Evolutionary conservation across 2,113 vertebrate genomes (phyloP).

Genomic region (Dendropsophus ebraccatus): DNA sequence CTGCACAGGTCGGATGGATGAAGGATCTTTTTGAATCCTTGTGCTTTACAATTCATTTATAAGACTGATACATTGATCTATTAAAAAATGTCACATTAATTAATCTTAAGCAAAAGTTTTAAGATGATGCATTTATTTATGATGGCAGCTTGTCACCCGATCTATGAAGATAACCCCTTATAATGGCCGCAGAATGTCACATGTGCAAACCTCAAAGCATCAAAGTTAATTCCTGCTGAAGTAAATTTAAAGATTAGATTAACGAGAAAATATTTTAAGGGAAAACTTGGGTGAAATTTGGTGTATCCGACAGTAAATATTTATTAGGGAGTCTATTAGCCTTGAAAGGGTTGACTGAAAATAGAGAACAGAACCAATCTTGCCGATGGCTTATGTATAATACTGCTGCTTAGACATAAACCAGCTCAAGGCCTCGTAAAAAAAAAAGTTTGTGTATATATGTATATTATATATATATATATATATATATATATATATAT

Average conservation of each 20-base stretch:
- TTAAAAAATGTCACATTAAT: slow-evolving; percentile 32
- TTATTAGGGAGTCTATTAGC: neutral
- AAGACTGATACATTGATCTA: slow-evolving; percentile 42
- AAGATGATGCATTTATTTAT: slow-evolving; percentile 38
- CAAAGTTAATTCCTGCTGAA: neutral
- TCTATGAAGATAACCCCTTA: neutral
- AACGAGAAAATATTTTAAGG: neutral
- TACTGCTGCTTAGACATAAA: neutral
- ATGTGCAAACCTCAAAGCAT: neutral
- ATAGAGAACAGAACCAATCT: neutral
- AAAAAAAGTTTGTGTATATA: no score
- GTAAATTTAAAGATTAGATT: neutral
- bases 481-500: no score
- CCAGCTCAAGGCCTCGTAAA: no score
- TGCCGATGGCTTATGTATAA: neutral
- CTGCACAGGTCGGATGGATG: slow-evolving; percentile 33
- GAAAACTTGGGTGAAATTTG: neutral
- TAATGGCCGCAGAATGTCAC: slow-evolving; percentile 19
- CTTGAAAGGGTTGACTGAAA: neutral
- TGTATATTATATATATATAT: no score
- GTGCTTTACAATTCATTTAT: slow-evolving; percentile 21
- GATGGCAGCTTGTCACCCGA: neutral
- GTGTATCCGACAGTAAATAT: neutral
- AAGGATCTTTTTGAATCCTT: slow-evolving; percentile 11
- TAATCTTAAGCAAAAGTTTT: slow-evolving; percentile 10